Evolutionary conservation across 2,888 invertebrate genomes (phyloP).

Genomic region (Notodonta ziczac): DNA sequence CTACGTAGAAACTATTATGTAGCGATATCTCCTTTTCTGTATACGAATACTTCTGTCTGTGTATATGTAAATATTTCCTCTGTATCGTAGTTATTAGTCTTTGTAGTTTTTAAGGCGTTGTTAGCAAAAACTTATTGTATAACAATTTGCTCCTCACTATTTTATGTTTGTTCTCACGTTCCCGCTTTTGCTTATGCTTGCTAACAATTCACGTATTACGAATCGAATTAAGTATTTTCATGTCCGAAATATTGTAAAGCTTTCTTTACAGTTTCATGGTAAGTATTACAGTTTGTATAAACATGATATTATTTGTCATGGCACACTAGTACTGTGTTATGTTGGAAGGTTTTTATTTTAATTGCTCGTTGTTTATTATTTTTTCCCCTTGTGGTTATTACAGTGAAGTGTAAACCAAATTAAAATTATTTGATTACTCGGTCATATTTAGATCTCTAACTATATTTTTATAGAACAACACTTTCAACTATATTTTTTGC

Average conservation of each 20-base stretch:
- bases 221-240: slow-evolving; percentile 5
- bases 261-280: slow-evolving; percentile 31
- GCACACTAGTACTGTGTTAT: background rate
- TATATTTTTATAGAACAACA: background rate
- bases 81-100: slow-evolving; percentile 22
- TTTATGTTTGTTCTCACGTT: slow-evolving; percentile 50
- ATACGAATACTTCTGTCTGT: slow-evolving; percentile 9
- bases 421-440: too few species aligned
- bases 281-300: slow-evolving; percentile 29
- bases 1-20: slow-evolving; percentile 11
- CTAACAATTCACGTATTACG: slow-evolving; percentile 28
- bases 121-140: slow-evolving; percentile 40
- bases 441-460: too few species aligned
- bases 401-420: too few species aligned
- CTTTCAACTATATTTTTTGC: background rate
- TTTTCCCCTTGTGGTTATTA: too few species aligned
- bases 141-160: slow-evolving; percentile 24
- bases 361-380: too few species aligned
- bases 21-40: slow-evolving; percentile 7
- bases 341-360: too few species aligned
- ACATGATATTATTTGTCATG: slow-evolving; percentile 3
- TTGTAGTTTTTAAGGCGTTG: slow-evolving; percentile 37
- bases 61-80: slow-evolving; percentile 26
- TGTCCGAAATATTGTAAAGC: slow-evolving; percentile 14
- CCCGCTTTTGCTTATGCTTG: slow-evolving; percentile 68